Base-by-base conservation (phyloP, 1,140 invertebrate genomes). In the Aricia agestis region DNA sequence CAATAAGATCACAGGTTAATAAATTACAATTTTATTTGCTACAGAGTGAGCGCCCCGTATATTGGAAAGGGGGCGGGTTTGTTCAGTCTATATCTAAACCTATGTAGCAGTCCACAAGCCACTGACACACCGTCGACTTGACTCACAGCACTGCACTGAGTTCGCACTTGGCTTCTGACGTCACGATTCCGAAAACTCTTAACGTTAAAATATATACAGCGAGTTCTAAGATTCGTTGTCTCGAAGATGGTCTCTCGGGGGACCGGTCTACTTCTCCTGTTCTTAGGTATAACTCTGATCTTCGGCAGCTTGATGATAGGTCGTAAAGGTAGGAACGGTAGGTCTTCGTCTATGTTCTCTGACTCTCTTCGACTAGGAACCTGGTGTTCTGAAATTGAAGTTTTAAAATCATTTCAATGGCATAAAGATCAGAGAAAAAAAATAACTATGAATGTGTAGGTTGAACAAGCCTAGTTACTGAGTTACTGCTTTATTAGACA, bases 61-160 rank as follows among this genome's bases (percentile, higher is more conserved):
- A 89, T 81, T 78, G 88, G 86, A 82, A 89, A 83, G 19, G 76
- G 66, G 19, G 78, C 74, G 68, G 58, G 71, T 75, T 76, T 80
- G 19, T 77, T 87, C 68, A 85, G 67, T 81, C 76, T 89, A 79
- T 84, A 89, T 76, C 73, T 87, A 84, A 90, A 90, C 65, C 86
- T 84, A 79, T 85, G 78, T 32, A 90, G 75, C 9, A 83, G 73
- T 52, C 88, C 86, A 63, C 80, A 83, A 0, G 82, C 82, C 0
- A 84, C 78, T 0, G 83, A 71, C 7, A 80, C 80, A 63, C 78
- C 75, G 10, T 32, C 72, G 7, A 58, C 19, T 19, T 72, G 67
- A 19, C 69, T 67, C 1, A 59, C 45, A 13, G 67, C 74, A 77
- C 70, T 68, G 61, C 72, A 72, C 58, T 74, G 67, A 52, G 69